phyloP scores from a whole-genome alignment of 2,888 invertebrate species.

The Cloeon dipterum region DNA sequence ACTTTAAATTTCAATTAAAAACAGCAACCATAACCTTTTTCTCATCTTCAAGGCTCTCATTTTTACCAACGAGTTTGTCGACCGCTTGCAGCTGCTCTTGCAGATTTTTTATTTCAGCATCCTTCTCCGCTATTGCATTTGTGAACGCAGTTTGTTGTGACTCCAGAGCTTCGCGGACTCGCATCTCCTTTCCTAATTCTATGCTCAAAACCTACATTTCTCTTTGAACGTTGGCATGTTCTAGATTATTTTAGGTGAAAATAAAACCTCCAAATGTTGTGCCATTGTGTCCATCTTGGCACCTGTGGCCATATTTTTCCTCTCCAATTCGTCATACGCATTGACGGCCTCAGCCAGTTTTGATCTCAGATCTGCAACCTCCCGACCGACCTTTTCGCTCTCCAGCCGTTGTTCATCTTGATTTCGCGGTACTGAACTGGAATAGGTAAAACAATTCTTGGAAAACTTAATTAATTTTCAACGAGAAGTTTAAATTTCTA shows the following conservation, averaged over 20 bases:
- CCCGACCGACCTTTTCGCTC: not conserved
- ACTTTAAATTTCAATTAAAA: not conserved
- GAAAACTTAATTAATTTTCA: too few relatives aligned
- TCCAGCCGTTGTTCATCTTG: conserved; percentile 1
- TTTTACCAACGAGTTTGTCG: not conserved
- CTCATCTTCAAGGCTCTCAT: not conserved
- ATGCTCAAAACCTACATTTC: not conserved
- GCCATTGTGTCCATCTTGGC: not conserved
- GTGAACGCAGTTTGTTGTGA: not conserved
- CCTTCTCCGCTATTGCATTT: not conserved
- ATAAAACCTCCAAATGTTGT: not conserved
- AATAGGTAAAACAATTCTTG: too few relatives aligned
- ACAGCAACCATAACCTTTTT: not conserved
- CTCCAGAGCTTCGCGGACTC: not conserved
- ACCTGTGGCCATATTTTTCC: conserved; percentile 1
- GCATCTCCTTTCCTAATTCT: not conserved
- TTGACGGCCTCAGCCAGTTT: not conserved
- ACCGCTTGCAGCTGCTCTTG: not conserved
- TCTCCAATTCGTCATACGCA: not conserved
- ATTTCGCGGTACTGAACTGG: not conserved
- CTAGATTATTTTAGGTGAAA: too few relatives aligned
- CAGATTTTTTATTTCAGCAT: not conserved
- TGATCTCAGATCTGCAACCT: not conserved
- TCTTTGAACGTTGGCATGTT: too few relatives aligned
- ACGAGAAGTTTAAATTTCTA: too few relatives aligned